A percentile compares a stretch with the other conserved stretches of the same genome.
These are phyloP conservation scores for Procavia capensis DNA, from an alignment of 2,113 vertebrate species.

Conservation along the genomic window DNA sequence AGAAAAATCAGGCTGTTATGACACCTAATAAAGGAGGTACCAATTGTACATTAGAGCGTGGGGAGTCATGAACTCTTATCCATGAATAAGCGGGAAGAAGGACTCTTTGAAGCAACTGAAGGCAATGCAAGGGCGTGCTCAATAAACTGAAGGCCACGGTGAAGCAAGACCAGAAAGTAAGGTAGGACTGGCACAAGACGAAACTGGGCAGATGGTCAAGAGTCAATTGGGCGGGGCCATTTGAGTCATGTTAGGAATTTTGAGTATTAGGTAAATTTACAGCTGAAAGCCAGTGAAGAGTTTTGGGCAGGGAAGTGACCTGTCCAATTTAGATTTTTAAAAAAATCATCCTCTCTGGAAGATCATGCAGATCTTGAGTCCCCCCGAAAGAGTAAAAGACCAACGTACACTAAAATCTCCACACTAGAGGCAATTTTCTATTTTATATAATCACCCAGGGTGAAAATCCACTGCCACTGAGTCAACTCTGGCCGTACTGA, in stretches of 20 bases:
- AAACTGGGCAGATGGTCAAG: background rate
- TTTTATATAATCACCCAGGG: background rate
- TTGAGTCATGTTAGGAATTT: background rate
- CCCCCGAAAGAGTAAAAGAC: background rate
- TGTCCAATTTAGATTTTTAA: background rate
- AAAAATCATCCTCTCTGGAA: background rate
- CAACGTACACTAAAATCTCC: background rate
- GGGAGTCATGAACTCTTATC: background rate
- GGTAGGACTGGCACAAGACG: background rate
- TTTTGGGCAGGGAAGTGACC: background rate
- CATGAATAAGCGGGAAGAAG: background rate
- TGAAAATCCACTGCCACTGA: background rate
- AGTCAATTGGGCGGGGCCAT: too few species aligned
- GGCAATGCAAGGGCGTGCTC: background rate
- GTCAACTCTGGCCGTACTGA: background rate
- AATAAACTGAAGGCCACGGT: background rate
- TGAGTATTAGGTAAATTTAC: background rate
- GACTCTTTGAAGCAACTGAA: background rate
- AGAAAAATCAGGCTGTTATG: background rate
- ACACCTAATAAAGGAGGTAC: background rate
- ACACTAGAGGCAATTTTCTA: background rate
- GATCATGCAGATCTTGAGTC: background rate
- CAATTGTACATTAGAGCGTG: background rate
- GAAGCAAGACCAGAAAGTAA: background rate
- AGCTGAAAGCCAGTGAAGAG: background rate